These are phyloP conservation scores for Phortica variegata DNA, from an alignment of 1,140 invertebrate species.

Conservation along the genomic window DNA sequence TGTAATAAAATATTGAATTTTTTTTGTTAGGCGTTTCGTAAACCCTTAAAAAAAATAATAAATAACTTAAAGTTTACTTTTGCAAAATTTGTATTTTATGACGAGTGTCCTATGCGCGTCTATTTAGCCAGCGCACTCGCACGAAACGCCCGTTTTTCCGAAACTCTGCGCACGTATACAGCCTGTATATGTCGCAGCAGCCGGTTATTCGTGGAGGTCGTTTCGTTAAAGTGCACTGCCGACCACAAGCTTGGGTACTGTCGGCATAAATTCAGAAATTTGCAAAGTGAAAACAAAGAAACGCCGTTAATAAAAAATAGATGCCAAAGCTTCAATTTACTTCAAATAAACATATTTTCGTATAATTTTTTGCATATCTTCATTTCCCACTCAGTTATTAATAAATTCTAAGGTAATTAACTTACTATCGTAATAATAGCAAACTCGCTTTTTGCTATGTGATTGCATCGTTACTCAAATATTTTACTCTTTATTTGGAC, in stretches of 20 bases:
- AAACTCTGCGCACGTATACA: conserved; percentile 26
- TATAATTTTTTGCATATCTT: not conserved
- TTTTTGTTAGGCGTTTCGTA: not conserved
- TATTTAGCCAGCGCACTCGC: conserved; percentile 18
- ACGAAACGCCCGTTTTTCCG: conserved; percentile 22
- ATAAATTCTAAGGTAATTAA: conserved; percentile 42
- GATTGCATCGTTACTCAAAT: conserved; percentile 62
- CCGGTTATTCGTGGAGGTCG: conserved; percentile 21
- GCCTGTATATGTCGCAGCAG: conserved; percentile 7
- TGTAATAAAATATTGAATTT: conserved; percentile 48
- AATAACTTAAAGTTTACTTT: conserved; percentile 15
- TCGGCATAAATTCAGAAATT: conserved; percentile 47
- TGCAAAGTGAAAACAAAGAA: no score
- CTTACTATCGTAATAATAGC: conserved; percentile 99
- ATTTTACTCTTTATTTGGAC: not conserved
- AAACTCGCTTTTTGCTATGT: conserved; percentile 89
- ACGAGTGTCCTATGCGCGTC: conserved; percentile 29
- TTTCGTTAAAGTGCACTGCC: conserved; percentile 31
- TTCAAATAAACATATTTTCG: not conserved
- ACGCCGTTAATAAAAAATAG: no score
- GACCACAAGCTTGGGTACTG: conserved; percentile 40
- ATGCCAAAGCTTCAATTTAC: conserved; percentile 5
- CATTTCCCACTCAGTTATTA: not conserved
- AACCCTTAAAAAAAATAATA: not conserved
- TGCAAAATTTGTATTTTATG: conserved; percentile 36